Evolutionary conservation across 2,888 invertebrate species (phyloP).

Genomic region (Hedya salicella): DNA sequence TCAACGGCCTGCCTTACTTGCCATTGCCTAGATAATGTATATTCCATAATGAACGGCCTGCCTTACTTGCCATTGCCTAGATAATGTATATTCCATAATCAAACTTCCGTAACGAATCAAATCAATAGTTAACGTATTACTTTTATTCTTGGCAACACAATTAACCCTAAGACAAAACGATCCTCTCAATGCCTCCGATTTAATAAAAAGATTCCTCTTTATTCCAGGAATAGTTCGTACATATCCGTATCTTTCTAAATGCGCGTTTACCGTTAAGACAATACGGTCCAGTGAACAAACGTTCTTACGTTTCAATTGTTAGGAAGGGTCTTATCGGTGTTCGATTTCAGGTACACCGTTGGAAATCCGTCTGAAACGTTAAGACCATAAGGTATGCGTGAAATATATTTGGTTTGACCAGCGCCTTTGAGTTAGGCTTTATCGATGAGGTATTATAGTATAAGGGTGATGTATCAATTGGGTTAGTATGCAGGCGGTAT

Average conservation of each 20-base stretch:
- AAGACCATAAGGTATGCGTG: neutral
- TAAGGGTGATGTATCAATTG: constrained; percentile 18
- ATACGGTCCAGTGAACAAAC: constrained; percentile 1
- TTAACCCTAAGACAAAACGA: constrained; percentile 14
- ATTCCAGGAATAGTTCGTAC: constrained; percentile 14
- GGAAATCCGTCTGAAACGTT: constrained; percentile 11
- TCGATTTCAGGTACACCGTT: neutral
- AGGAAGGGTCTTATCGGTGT: neutral
- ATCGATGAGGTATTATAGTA: constrained; percentile 7
- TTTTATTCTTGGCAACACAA: neutral
- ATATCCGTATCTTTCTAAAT: constrained; percentile 5
- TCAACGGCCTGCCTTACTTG: too few species aligned
- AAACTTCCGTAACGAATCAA: neutral
- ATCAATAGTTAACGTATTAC: neutral
- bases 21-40: too few species aligned
- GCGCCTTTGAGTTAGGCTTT: neutral
- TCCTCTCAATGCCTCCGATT: constrained; percentile 12
- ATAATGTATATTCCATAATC: neutral
- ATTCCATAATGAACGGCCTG: too few species aligned
- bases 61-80: too few species aligned
- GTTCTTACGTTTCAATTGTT: neutral
- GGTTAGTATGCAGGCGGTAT: constrained; percentile 12
- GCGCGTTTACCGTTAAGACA: constrained; percentile 4
- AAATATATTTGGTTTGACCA: neutral
- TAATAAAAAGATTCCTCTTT: constrained; percentile 25